Conservation (phyloP, 2,888 invertebrate species). For the Drosophila barbarae region DNA sequence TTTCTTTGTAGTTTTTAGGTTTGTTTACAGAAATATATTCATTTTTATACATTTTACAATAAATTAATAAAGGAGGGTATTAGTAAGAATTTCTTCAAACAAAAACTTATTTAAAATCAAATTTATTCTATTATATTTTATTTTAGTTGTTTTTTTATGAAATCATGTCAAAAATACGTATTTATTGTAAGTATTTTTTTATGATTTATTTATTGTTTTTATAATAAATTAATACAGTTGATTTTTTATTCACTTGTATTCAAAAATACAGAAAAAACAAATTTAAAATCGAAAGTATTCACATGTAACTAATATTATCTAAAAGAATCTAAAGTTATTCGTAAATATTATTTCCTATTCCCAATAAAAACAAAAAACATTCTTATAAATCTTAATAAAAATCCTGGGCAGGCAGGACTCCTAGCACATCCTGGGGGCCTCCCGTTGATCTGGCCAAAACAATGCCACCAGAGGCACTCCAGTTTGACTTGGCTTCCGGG, state of each 20-base stretch:
- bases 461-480: conserved; percentile 15
- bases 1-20: not conserved
- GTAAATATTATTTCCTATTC: not conserved
- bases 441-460: conserved; percentile 27
- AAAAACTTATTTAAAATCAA: not conserved
- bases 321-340: too few species aligned
- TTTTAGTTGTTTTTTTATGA: not conserved
- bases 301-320: too few species aligned
- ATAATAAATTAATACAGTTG: not conserved
- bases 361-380: not conserved
- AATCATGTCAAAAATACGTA: not conserved
- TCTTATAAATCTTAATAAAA: not conserved
- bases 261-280: too few species aligned
- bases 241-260: too few species aligned
- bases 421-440: not conserved
- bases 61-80: not conserved
- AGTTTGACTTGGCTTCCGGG: conserved; percentile 63
- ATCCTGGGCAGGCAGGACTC: not conserved
- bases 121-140: too few species aligned
- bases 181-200: not conserved
- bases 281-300: too few species aligned
- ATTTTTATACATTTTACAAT: not conserved
- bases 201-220: not conserved
- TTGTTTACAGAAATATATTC: not conserved
- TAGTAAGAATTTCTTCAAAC: not conserved